Base-by-base conservation (phyloP, 2,113 vertebrate genomes). In the Balaeniceps rex region DNA sequence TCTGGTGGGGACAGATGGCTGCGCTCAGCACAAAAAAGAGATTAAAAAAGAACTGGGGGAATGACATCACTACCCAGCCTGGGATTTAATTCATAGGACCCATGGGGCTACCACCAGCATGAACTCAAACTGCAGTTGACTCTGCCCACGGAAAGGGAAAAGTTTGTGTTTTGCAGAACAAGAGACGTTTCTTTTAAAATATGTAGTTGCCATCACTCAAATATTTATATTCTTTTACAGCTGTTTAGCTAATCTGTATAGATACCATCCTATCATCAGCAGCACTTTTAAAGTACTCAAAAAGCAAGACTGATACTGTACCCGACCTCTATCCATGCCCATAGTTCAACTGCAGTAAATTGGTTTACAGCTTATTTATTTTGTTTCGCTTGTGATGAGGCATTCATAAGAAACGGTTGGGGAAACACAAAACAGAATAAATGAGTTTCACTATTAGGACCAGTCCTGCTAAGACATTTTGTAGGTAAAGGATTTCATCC, bases 1-100 rank as follows among this genome's bases (percentile, higher is more conserved):
- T 77, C 29, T 72, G n/a, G 79, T 13, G 24, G 75, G 90, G 94
- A 97, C 97, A 98, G 97, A 98, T 94, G 97, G 95, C 87, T 89
- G 90, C 58, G 64, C 81, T 88, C 75, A 87, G 68, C 63, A 92
- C 38, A 87, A 97, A 97, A 96, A 95, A 14, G 66, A 88, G 94
- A 96, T 97, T 93, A 79, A 96, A 96, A 79, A 64, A 60, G 80
- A 90, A 28, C n/a, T 5, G 13, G 85, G 65, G 69, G 72, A 72
- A 65, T 60, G 44, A 88, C 92, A 81, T 92, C 60, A 86, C 21
- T 70, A 49, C n/a, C 26, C 34, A 70, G 82, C 24, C 63, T 54
- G 54, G 7, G 47, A 89, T 77, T 97, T 93, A 94, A 75, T 85
- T 93, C 68, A 63, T 5, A 10, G 69, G 55, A 60, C 57, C 83